These are phyloP conservation scores for Deroplatys truncata DNA, from an alignment of 2,888 invertebrate genomes.

Conservation along the genomic window DNA sequence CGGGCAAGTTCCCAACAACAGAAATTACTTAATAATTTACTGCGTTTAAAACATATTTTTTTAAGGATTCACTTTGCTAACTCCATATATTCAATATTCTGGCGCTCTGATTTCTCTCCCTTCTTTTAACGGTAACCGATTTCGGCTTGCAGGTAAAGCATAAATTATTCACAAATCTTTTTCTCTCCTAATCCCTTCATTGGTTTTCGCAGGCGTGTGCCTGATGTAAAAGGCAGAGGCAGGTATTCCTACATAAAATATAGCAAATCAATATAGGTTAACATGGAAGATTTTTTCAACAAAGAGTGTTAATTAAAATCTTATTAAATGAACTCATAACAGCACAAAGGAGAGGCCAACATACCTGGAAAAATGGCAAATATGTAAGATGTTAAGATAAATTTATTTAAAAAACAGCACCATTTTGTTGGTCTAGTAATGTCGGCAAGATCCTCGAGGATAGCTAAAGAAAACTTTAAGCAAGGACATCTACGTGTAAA, in stretches of 20 bases:
- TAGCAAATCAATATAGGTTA: background rate
- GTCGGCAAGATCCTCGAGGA: too few species aligned
- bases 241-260: background rate
- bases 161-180: background rate
- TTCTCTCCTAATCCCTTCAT: background rate
- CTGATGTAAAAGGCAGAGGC: background rate
- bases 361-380: too few species aligned
- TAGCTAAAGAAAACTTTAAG: too few species aligned
- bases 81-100: background rate
- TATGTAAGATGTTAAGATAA: too few species aligned
- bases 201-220: background rate
- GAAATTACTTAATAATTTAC: background rate
- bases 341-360: too few species aligned
- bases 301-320: too few species aligned
- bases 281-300: background rate
- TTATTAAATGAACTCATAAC: too few species aligned
- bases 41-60: background rate
- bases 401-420: too few species aligned
- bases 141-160: background rate
- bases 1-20: background rate
- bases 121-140: background rate
- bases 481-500: too few species aligned
- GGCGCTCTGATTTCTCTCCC: background rate
- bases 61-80: background rate
- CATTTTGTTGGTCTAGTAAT: too few species aligned